Evolutionary conservation across 2,888 invertebrate species (phyloP).

Genomic region (Sicus ferrugineus): DNA sequence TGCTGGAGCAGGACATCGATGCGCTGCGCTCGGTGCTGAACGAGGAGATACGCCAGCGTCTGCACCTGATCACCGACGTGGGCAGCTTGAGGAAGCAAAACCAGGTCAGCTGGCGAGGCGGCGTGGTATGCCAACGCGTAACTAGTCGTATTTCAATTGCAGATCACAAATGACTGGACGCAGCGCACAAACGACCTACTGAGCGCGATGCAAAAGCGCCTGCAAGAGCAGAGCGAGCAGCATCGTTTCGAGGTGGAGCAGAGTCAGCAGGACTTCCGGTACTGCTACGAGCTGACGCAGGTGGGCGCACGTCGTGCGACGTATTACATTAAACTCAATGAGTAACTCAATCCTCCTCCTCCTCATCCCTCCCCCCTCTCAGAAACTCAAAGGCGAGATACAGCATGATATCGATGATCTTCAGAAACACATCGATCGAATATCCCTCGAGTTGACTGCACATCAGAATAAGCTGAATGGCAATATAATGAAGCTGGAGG

Average conservation of each 20-base stretch:
- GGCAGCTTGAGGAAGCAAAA: constrained; percentile 63
- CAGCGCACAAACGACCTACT: constrained; percentile 58
- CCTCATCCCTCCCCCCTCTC: not conserved
- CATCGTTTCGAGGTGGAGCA: constrained; percentile 67
- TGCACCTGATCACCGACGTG: constrained; percentile 63
- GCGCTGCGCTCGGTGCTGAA: constrained; percentile 58
- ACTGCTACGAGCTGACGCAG: constrained; percentile 67
- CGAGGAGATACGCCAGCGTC: constrained; percentile 62
- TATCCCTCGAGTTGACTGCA: constrained; percentile 53
- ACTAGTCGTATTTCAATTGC: constrained; percentile 9
- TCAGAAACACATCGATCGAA: constrained; percentile 54
- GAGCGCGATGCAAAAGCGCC: constrained; percentile 65
- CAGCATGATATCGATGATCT: constrained; percentile 51
- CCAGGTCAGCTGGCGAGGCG: constrained; percentile 45
- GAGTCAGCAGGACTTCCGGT: constrained; percentile 68
- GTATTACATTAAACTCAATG: too few relatives aligned
- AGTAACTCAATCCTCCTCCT: too few relatives aligned
- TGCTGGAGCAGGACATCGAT: constrained; percentile 56
- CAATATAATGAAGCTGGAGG: constrained; percentile 57
- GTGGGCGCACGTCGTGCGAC: too few relatives aligned
- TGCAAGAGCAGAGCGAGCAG: constrained; percentile 67
- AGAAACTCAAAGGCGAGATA: constrained; percentile 55
- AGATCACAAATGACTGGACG: constrained; percentile 60
- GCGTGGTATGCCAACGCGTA: too few relatives aligned
- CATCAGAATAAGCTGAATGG: constrained; percentile 59